Percentiles rank a stretch among this genome's conserved stretches.
phyloP scores from a whole-genome alignment of 2,888 invertebrate species.

The Pseudococcus longispinus region DNA sequence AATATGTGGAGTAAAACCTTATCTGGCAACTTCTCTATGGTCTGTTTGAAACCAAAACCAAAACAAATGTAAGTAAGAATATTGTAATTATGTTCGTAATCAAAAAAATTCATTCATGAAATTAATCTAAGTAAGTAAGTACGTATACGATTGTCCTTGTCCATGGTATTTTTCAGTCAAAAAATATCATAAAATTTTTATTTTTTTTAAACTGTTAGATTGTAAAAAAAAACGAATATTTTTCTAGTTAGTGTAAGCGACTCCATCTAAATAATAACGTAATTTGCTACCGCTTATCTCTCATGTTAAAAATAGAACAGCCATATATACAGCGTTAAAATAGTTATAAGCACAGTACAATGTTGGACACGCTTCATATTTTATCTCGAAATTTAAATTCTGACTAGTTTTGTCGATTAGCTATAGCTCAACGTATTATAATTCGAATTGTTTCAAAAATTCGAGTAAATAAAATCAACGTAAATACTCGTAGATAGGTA shows the following conservation, averaged over 20 bases:
- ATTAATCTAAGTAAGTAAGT: too few relatives aligned
- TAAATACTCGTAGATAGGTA: too few relatives aligned
- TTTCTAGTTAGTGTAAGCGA: background rate
- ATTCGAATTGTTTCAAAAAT: background rate
- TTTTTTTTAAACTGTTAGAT: background rate
- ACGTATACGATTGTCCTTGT: too few relatives aligned
- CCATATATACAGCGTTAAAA: background rate
- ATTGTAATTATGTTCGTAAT: background rate
- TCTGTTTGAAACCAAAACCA: slow-evolving; percentile 67
- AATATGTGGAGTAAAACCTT: slow-evolving; percentile 94
- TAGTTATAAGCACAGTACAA: background rate
- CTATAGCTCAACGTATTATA: background rate
- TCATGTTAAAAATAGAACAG: background rate
- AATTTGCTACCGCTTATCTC: background rate
- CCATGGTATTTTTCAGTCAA: too few relatives aligned
- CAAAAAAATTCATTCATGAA: too few relatives aligned
- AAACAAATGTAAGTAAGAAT: background rate
- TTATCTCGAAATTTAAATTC: background rate
- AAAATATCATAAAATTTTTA: too few relatives aligned
- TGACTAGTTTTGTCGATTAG: background rate
- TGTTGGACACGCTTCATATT: background rate
- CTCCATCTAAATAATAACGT: background rate
- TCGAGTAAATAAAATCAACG: background rate
- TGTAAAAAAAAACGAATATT: background rate
- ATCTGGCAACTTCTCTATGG: slow-evolving; percentile 95